Evolutionary conservation across 2,888 invertebrate genomes (phyloP).

Genomic region (Ferrisia virgata): DNA sequence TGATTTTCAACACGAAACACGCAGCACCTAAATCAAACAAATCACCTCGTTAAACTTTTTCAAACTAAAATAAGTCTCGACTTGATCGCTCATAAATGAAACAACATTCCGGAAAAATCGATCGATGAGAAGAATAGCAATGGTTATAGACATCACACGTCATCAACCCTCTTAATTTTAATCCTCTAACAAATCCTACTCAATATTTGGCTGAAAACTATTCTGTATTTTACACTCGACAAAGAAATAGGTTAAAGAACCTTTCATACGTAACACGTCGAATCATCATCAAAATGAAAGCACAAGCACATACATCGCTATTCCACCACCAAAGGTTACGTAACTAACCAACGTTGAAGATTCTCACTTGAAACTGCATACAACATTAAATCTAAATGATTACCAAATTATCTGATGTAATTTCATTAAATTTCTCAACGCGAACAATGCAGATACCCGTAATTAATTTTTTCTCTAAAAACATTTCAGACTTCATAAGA

Average conservation of each 20-base stretch:
- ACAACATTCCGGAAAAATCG: neutral
- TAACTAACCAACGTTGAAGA: neutral
- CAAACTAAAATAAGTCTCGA: no score
- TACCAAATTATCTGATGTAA: neutral
- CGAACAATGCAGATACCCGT: neutral
- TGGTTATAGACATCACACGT: neutral
- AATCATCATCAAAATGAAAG: neutral
- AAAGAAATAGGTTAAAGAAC: neutral
- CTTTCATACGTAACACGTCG: no score
- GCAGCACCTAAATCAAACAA: no score
- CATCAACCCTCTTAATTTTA: neutral
- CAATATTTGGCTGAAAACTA: neutral
- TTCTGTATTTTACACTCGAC: neutral
- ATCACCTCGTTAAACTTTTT: no score
- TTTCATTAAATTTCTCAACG: neutral
- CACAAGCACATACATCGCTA: neutral
- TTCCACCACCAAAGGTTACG: neutral
- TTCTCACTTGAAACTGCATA: neutral
- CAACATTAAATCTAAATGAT: neutral
- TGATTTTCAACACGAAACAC: no score
- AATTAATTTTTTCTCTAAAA: neutral
- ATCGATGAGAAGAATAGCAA: neutral
- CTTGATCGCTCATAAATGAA: no score
- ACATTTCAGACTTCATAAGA: neutral
- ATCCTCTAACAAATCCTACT: neutral